Conservation (phyloP, 2,888 invertebrate species). For the Anticlea derivata region DNA sequence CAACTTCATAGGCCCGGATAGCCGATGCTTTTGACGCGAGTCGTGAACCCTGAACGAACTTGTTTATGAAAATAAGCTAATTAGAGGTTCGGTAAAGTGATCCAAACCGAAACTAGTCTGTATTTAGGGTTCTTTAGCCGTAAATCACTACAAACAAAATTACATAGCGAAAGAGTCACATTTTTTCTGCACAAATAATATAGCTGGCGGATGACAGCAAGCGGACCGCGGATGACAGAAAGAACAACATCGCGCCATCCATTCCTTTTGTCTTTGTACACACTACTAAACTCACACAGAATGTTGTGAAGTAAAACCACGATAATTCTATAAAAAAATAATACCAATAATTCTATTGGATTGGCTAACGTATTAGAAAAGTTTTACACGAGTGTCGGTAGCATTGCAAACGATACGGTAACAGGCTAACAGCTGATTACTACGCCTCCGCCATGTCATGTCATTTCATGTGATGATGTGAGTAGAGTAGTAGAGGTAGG, state of each 20-base stretch:
- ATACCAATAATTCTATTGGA: conserved; percentile 5
- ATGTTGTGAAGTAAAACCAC: conserved; percentile 39
- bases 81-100: conserved; percentile 45
- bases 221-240: conserved; percentile 80
- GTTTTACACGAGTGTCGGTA: conserved; percentile 41
- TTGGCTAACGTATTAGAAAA: conserved; percentile 14
- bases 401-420: too few species aligned
- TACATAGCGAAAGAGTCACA: conserved; percentile 77
- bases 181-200: conserved; percentile 82
- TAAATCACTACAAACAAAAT: conserved; percentile 69
- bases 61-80: conserved; percentile 22
- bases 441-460: conserved; percentile 75
- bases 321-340: conserved; percentile 19
- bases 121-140: conserved; percentile 61
- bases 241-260: conserved; percentile 80
- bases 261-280: conserved; percentile 42
- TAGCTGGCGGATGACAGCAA: conserved; percentile 76
- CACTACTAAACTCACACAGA: conserved; percentile 30
- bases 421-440: conserved; percentile 83
- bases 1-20: conserved; percentile 57
- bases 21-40: conserved; percentile 28
- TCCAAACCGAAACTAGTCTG: conserved; percentile 53
- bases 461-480: too few species aligned
- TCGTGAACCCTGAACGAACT: conserved; percentile 9
- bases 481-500: too few species aligned